A percentile compares a stretch with the other conserved stretches of the same genome.
Conservation (phyloP, 2,888 invertebrate species). For the Tolmerus cingulatus region DNA sequence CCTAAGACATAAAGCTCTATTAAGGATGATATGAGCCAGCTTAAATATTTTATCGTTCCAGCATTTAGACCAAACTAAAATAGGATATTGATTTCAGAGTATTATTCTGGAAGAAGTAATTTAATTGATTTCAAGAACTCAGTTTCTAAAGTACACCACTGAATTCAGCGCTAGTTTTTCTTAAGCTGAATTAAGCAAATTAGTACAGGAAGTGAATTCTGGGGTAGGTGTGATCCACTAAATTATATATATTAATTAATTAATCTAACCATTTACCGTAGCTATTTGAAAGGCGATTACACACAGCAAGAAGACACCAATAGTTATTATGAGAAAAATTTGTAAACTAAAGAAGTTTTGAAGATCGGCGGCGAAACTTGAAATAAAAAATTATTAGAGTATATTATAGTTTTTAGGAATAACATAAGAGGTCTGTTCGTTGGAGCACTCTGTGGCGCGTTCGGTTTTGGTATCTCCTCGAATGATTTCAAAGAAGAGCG, state of each 20-base stretch:
- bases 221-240: too few relatives aligned
- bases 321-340: slow-evolving; percentile 29
- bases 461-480: too few relatives aligned
- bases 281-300: slow-evolving; percentile 44
- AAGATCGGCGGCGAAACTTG: slow-evolving; percentile 35
- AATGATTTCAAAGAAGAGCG: too few relatives aligned
- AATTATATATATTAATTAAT: background rate
- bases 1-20: slow-evolving; percentile 31
- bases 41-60: slow-evolving; percentile 17
- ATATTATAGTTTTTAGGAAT: background rate
- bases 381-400: background rate
- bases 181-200: too few relatives aligned
- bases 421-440: too few relatives aligned
- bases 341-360: slow-evolving; percentile 22
- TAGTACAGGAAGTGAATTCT: too few relatives aligned
- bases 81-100: background rate
- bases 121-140: too few relatives aligned
- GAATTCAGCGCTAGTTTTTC: background rate
- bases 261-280: background rate
- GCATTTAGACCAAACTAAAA: slow-evolving; percentile 40
- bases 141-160: background rate
- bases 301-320: slow-evolving; percentile 36
- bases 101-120: background rate
- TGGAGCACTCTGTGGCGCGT: too few relatives aligned
- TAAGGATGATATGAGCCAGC: slow-evolving; percentile 28